Conservation (phyloP, 2,113 vertebrate species). For the Dasypus novemcinctus region DNA sequence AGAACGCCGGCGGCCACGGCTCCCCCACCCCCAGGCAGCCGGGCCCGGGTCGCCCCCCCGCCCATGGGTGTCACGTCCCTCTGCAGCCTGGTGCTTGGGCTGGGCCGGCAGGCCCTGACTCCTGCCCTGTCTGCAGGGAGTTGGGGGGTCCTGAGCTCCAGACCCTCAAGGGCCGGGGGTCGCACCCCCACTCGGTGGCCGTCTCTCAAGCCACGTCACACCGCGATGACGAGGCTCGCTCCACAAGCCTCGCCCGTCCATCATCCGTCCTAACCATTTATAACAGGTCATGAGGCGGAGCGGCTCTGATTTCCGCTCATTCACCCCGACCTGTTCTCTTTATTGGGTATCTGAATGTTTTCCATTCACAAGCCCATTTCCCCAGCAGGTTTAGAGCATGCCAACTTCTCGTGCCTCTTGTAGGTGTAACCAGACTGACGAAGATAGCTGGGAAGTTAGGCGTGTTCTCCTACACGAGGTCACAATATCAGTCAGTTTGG, state of each 20-base stretch:
- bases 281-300: neutral
- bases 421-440: neutral
- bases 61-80: neutral
- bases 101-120: neutral
- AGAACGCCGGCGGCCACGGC: no score
- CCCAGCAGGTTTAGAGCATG: no score
- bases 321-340: no score
- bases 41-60: no score
- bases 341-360: rapidly evolving
- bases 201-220: no score
- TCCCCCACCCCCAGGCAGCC: neutral
- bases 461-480: neutral
- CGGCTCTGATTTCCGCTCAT: neutral
- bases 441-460: neutral
- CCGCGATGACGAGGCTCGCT: neutral
- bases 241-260: no score
- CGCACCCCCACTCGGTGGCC: no score
- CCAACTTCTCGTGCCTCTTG: neutral
- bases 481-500: neutral
- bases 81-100: no score
- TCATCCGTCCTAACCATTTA: neutral
- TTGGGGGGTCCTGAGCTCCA: neutral
- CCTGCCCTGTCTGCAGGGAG: neutral
- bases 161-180: neutral
- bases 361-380: neutral